A percentile compares a stretch with the other conserved stretches of the same genome.
Conservation (phyloP, 2,797 vertebrate species). For the Buphagus erythrorhynchus region DNA sequence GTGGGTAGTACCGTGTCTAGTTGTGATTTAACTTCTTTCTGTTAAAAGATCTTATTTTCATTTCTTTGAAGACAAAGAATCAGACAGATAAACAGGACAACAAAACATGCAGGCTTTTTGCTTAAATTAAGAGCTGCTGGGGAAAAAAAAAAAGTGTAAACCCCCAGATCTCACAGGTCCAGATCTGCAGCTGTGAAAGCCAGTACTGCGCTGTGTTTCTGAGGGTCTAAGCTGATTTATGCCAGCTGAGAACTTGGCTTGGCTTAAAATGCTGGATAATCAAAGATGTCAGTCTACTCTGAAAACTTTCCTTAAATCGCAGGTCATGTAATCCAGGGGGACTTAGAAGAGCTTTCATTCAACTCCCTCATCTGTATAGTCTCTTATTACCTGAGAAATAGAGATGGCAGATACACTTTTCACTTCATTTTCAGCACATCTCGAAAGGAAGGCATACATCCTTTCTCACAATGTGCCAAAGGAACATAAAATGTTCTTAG, state of each 20-base stretch:
- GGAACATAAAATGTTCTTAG: background rate
- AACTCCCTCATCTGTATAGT: background rate
- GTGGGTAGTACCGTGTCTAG: background rate
- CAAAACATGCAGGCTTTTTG: background rate
- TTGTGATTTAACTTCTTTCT: background rate
- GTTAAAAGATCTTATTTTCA: background rate
- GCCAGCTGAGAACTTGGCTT: background rate
- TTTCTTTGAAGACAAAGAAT: background rate
- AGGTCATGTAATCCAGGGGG: background rate
- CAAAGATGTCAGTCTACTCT: background rate
- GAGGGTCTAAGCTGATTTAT: background rate
- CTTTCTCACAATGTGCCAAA: background rate
- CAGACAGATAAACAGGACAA: background rate
- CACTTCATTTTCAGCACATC: conserved; percentile 34
- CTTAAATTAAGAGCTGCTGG: background rate
- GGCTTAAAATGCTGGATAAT: background rate
- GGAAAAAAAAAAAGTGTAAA: background rate
- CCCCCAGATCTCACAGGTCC: background rate
- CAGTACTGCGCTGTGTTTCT: background rate
- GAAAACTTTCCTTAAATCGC: background rate
- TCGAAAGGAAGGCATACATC: background rate
- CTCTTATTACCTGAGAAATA: conserved; percentile 42
- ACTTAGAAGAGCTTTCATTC: background rate
- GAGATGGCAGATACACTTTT: background rate
- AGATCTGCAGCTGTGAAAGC: background rate